Evolutionary conservation across 2,888 invertebrate genomes (phyloP), one percentile per base, ranked within the genome.

Genomic region (Drosophila affinis): DNA sequence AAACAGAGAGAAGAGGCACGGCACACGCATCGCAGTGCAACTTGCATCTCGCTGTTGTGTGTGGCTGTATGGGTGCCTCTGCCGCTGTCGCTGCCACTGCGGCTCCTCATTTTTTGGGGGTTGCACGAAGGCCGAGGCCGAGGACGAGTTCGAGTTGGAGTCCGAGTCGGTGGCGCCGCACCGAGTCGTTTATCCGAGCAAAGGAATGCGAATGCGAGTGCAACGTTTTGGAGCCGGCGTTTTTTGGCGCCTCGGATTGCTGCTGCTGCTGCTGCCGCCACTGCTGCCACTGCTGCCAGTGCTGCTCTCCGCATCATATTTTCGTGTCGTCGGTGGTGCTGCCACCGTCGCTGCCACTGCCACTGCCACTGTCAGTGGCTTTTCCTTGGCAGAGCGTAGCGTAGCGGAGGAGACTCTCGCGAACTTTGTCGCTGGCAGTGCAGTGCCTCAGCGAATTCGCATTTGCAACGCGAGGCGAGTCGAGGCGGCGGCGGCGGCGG

Each of bases 391-490:
- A 79, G 71, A 74, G 73, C 81, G 81, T 72, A 76, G 74, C 61
- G 52, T 73, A 54, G 49, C 78, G 61, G 79, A 72, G 78, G 57
- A 56, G 67, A 62, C 72, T 72, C 74, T 72, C 68, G 69, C 61
- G 62, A 65, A 55, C 75, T 61, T 53, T 75, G 68, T 62, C 69
- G 76, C 39, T 39, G 39, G 39, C 32, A 29, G 29, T 76, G 39
- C 32, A 29, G 29, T 76, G 67, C 76, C 88, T 88, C 83, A 88
- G 88, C 83, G 83, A 80, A 80, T 82, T 80, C 79, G 79, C 82
- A 79, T 79, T 79, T 79, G 81, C 79, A 79, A 81, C 68, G 54
- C 45, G 46, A 61, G 56, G 24, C 24, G 29, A 29, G 9, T 7
- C 29, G 24, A 24, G 24, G 47, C 47, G 14, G 29, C 32, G 46